Evolutionary conservation across 2,888 invertebrate species (phyloP).

Genomic region (Plagodis dolabraria): DNA sequence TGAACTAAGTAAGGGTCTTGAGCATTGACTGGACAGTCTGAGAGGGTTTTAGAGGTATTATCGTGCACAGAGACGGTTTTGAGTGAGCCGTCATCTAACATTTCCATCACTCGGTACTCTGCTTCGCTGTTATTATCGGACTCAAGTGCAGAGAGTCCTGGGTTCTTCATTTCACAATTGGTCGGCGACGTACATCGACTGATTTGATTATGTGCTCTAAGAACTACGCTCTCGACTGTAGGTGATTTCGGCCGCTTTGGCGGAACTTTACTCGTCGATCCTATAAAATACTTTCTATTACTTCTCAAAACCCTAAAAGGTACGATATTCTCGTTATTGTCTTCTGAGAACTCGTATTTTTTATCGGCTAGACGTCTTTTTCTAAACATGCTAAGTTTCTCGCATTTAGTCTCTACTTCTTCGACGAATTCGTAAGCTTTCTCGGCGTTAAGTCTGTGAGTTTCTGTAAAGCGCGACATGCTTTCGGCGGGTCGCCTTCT

Average conservation of each 20-base stretch:
- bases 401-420: conserved; percentile 91
- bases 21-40: conserved; percentile 74
- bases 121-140: conserved; percentile 76
- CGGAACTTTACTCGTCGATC: conserved; percentile 63
- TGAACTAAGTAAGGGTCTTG: conserved; percentile 81
- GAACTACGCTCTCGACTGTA: conserved; percentile 71
- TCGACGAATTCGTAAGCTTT: conserved; percentile 94
- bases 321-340: conserved; percentile 87
- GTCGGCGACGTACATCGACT: conserved; percentile 65
- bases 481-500: conserved; percentile 77
- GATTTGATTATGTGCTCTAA: conserved; percentile 78
- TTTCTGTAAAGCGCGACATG: conserved; percentile 81
- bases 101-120: conserved; percentile 79
- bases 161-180: conserved; percentile 58
- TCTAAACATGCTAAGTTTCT: conserved; percentile 93
- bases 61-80: conserved; percentile 80
- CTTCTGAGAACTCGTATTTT: conserved; percentile 96
- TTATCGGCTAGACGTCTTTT: conserved; percentile 95
- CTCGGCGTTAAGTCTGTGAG: conserved; percentile 85
- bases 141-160: conserved; percentile 57
- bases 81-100: conserved; percentile 80
- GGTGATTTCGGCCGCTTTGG: conserved; percentile 72
- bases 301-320: conserved; percentile 87
- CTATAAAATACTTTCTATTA: conserved; percentile 80
- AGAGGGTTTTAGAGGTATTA: conserved; percentile 79